Base-by-base conservation (phyloP, 2,888 invertebrate genomes). In the Venustoraphidia nigricollis region DNA sequence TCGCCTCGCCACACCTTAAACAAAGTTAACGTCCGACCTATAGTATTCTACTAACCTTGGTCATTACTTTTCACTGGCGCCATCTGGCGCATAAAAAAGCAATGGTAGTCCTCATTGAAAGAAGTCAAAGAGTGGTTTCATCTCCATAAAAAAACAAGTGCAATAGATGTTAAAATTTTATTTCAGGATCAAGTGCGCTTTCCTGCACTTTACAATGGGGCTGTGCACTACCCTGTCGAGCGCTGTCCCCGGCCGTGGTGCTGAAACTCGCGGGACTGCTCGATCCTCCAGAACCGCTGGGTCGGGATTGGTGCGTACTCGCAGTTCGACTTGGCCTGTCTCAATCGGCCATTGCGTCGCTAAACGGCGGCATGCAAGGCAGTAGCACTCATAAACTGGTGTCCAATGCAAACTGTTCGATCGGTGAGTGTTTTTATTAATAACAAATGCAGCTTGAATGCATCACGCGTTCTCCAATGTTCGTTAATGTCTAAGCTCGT, bases 301-400 rank as follows among this genome's bases (percentile, higher is more conserved):
- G 83, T 14, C 76, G 80, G 58, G 85, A 87, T 61, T 87, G 87
- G 87, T 76, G 85, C 59, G 72, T 83, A 59, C 65, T 87, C 50
- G 85, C 86, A 10, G 74, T 81, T 45, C 72, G 79, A 53, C 68
- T 87, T 48, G 80, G 81, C 46, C 54, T 68, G 17, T 62, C 60
- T 47, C 66, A 67, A 53, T 65, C 67, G 47, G 60, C 60, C 41
- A 66, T 68, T 38, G 68, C 66, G 10, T 62, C 66, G 2, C 56
- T 66, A 39, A 42, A 47, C 42, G 36, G 41, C 27, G 65, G 66
- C 54, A 64, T 65, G n/a, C 62, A 64, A 50, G 63, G 63, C 55
- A 60, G 63, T 49, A 65, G 67, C 58, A 67, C 66, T 1, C 63
- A 65, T 61, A 56, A 66, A 47, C 55, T 68, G 44, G 54, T 67